Conservation (phyloP, 2,113 vertebrate genomes). For the Tyrannus savana region DNA sequence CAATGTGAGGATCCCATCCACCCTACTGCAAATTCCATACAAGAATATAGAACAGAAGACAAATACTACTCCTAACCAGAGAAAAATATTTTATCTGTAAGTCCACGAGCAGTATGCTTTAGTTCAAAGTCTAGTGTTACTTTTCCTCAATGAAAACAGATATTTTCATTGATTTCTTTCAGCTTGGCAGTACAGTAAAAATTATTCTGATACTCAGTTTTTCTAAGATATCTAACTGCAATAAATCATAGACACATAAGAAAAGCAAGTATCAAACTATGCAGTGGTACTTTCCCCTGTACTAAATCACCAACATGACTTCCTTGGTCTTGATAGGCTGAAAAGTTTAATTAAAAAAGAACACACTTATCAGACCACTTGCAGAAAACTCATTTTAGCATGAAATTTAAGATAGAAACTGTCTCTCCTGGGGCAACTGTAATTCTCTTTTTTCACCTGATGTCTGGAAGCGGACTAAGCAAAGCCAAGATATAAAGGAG, state of each 20-base stretch:
- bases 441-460: not conserved
- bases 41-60: not conserved
- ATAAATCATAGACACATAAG: not conserved
- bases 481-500: not conserved
- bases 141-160: not conserved
- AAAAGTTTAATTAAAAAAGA: conserved; percentile 1
- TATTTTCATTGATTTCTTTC: not conserved
- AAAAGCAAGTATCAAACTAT: not conserved
- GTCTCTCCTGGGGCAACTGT: not conserved
- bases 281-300: not conserved
- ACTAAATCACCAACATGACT: not conserved
- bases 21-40: not conserved
- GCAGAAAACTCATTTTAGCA: not conserved
- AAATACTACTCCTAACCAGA: not conserved
- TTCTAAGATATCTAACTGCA: not conserved
- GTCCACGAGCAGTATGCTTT: not conserved
- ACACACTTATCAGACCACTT: not conserved
- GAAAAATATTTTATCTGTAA: not conserved
- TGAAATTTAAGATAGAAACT: not conserved
- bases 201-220: not conserved
- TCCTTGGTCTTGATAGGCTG: not conserved
- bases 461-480: not conserved
- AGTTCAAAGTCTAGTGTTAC: not conserved
- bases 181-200: not conserved
- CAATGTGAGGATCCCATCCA: not conserved